A percentile compares a stretch with the other conserved stretches of the same genome.
Conservation (phyloP, 2,113 vertebrate species). For the Romanogobio albipinnatus region DNA sequence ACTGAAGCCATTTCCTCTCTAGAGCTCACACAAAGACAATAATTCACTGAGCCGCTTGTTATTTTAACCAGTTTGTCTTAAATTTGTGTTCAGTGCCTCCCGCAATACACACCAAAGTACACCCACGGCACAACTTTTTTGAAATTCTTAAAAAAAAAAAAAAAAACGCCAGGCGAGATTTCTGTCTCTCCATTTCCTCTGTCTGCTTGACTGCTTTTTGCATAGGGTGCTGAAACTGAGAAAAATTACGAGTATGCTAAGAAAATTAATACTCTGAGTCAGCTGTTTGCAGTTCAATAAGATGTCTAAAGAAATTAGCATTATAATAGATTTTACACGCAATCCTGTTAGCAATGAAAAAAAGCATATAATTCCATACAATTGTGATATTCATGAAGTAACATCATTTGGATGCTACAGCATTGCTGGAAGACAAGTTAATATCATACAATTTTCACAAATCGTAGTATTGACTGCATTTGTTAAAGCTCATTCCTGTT, state of each 20-base stretch:
- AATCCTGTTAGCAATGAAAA: neutral
- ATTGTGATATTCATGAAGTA: neutral
- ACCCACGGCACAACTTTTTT: neutral
- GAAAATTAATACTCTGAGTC: constrained; percentile 26
- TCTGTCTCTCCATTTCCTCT: neutral
- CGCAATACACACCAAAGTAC: neutral
- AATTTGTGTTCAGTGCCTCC: neutral
- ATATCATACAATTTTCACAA: neutral
- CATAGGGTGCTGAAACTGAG: neutral
- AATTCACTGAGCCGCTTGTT: neutral
- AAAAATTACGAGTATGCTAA: constrained; percentile 1
- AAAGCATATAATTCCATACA: neutral
- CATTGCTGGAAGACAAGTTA: neutral
- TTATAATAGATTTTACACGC: neutral
- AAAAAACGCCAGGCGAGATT: neutral
- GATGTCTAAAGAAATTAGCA: neutral
- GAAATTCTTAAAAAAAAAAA: neutral
- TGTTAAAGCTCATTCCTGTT: neutral
- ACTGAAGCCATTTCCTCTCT: neutral
- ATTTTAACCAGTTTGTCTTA: neutral
- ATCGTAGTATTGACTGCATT: neutral
- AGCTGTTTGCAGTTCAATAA: constrained; percentile 16
- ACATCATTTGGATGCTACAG: neutral
- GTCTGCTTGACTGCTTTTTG: neutral
- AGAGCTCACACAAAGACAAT: neutral